Evolutionary conservation across 2,113 vertebrate genomes (phyloP), one percentile per base, ranked within the genome.

Genomic region (Sclerurus mexicanus): DNA sequence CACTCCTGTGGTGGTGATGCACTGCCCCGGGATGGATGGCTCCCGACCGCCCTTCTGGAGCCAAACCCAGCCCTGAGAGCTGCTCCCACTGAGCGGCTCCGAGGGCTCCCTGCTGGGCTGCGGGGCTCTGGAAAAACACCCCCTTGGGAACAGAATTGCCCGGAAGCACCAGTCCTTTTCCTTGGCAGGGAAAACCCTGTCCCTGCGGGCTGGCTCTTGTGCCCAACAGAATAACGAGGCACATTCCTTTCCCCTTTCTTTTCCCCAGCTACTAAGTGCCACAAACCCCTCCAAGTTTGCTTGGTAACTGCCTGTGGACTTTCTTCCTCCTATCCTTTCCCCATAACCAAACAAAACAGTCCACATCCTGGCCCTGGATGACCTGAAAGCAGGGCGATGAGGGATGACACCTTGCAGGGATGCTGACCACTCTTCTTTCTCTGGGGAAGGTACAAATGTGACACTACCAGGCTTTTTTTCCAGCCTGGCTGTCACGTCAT

Each of bases 391-490:
- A 33, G 56, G 4, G 1, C 37, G 62, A 18, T 0, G 5, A 62
- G 42, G 46, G 40, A n/a, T 37, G 37, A 44, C 63, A 66, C 50
- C 78, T 58, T 4, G n/a, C 64, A 66, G 89, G 60, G 69, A 39
- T 30, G 50, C 69, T 60, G 82, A 52, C 3, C 1, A 50, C 55
- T 11, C 68, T 60, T 33, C 68, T 69, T 85, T 49, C 73, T 63
- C 85, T 0, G 0, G 74, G 73, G 77, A 60, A 21, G n/a, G 12
- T 2, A 49, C 37, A 24, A 30, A 47, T 0, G 0, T 2, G 2
- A 17, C 7, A 13, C 52, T 18, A 33, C 19, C 0, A 3, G 87
- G 53, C 31, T 94, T 77, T 55, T 85, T 87, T 83, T 53, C 50
- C 81, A 93, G 64, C 59, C 84, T 35, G 87, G 35, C 85, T 96